These are phyloP conservation scores for Eristalinus aeneus DNA, from an alignment of 2,888 invertebrate genomes.

Conservation along the genomic window DNA sequence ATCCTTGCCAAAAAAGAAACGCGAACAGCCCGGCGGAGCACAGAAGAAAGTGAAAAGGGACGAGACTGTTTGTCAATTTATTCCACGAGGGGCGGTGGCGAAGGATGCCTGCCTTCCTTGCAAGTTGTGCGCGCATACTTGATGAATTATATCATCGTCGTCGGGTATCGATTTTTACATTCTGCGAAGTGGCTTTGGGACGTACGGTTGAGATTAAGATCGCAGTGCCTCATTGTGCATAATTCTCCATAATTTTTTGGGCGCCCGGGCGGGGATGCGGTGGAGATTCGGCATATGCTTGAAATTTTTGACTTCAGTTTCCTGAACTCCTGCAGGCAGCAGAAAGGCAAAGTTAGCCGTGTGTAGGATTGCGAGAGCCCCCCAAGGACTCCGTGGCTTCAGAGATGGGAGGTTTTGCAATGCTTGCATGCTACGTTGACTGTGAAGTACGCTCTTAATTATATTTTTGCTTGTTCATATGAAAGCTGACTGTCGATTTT, in stretches of 20 bases:
- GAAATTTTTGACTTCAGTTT: background rate
- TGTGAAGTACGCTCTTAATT: background rate
- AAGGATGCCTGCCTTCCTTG: background rate
- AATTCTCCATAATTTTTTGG: constrained; percentile 17
- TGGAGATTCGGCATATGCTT: background rate
- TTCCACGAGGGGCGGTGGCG: background rate
- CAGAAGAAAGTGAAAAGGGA: constrained; percentile 53
- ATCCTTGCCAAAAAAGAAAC: constrained; percentile 7
- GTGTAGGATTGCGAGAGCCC: background rate
- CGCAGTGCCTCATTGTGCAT: constrained; percentile 14
- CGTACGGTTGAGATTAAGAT: constrained; percentile 12
- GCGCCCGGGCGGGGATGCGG: background rate
- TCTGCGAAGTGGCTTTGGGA: background rate
- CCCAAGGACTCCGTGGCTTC: background rate
- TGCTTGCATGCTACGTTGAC: background rate
- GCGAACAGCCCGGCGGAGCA: constrained; percentile 21
- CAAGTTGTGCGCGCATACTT: constrained; percentile 37
- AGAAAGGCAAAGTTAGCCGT: background rate
- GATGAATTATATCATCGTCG: constrained; percentile 19
- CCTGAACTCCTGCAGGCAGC: background rate
- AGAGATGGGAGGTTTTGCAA: background rate
- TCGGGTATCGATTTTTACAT: constrained; percentile 54
- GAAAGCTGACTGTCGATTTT: background rate
- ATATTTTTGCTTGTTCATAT: background rate
- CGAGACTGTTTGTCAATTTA: background rate